phyloP scores from a whole-genome alignment of 2,888 invertebrate genomes.

The Ormyrus thymus region DNA sequence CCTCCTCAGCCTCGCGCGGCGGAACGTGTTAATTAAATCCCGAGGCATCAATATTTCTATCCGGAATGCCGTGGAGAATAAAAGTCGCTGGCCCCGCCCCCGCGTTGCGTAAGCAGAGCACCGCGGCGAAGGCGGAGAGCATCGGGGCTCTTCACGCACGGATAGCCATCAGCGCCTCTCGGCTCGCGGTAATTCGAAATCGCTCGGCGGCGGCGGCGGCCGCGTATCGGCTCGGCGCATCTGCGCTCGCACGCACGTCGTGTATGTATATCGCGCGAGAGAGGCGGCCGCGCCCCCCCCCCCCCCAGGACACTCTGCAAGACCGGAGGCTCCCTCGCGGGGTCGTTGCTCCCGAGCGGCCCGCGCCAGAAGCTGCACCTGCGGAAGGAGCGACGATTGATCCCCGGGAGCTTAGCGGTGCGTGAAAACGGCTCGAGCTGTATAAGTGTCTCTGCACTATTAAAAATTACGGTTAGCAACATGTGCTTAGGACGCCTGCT shows the following conservation, averaged over 20 bases:
- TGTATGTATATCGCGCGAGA: neutral
- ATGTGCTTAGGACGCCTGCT: too few species aligned
- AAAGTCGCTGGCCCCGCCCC: neutral
- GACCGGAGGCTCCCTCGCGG: neutral
- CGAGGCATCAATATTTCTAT: too few species aligned
- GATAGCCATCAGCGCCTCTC: conserved; percentile 24
- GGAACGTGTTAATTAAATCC: too few species aligned
- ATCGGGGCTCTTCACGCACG: conserved; percentile 12
- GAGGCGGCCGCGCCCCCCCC: neutral
- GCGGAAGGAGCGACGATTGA: too few species aligned
- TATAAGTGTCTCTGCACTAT: too few species aligned
- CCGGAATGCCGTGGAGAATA: too few species aligned
- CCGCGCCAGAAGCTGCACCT: too few species aligned
- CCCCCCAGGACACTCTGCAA: neutral
- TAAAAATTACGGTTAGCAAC: too few species aligned
- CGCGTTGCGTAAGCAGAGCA: neutral
- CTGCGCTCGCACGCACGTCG: neutral
- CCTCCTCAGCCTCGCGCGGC: too few species aligned
- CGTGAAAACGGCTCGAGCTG: too few species aligned
- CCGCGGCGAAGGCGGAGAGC: neutral
- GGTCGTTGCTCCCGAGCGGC: too few species aligned
- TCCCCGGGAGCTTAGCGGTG: too few species aligned
- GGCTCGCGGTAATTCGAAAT: conserved; percentile 24
- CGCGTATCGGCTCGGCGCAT: conserved; percentile 11
- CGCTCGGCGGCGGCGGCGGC: neutral